phyloP scores from a whole-genome alignment of 2,888 invertebrate species.

The Rhodophaea formosa region DNA sequence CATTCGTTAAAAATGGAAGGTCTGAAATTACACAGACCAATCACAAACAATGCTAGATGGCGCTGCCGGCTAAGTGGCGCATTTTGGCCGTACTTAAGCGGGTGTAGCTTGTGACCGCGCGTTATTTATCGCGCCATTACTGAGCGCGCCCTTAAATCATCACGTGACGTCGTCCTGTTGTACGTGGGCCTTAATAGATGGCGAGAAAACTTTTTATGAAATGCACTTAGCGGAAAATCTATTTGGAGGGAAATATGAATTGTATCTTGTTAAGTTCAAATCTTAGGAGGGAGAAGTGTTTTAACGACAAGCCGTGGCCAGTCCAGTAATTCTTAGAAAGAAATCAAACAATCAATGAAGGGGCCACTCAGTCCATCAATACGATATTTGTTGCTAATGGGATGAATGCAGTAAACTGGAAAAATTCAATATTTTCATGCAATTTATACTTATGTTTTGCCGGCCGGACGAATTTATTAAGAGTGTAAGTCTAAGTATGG shows the following conservation, averaged over 20 bases:
- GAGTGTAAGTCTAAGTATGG: too few species aligned
- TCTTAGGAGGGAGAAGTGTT: too few species aligned
- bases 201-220: constrained; percentile 70
- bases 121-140: constrained; percentile 81
- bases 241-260: constrained; percentile 55
- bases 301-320: too few species aligned
- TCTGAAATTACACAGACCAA: constrained; percentile 45
- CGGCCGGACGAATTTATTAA: too few species aligned
- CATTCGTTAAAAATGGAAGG: constrained; percentile 17
- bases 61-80: constrained; percentile 64
- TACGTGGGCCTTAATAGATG: constrained; percentile 76
- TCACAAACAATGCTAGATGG: constrained; percentile 60
- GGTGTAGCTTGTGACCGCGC: constrained; percentile 63
- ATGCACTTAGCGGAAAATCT: constrained; percentile 75
- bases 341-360: too few species aligned
- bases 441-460: too few species aligned
- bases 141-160: constrained; percentile 77
- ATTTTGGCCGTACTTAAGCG: constrained; percentile 63
- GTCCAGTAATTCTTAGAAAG: too few species aligned
- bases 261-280: constrained; percentile 22
- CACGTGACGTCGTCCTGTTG: constrained; percentile 69
- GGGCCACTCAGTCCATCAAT: too few species aligned
- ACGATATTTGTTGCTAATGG: too few species aligned
- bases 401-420: too few species aligned
- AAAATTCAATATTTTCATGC: too few species aligned